Evolutionary conservation across 2,888 invertebrate genomes (phyloP).

Genomic region (Perdita meconis): DNA sequence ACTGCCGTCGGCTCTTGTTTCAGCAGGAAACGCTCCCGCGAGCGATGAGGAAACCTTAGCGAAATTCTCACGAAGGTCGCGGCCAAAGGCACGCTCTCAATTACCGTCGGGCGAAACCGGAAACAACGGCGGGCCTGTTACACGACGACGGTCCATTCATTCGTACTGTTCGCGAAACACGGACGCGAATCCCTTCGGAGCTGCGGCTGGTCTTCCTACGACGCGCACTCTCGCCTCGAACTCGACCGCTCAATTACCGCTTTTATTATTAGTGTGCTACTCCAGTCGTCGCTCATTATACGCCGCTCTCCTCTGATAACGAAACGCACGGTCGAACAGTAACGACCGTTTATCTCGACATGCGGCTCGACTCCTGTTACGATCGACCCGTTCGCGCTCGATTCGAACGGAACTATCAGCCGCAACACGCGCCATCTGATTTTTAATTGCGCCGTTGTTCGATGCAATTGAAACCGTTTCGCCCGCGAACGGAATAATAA

Average conservation of each 20-base stretch:
- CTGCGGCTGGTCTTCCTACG: slow-evolving; percentile 53
- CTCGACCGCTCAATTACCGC: slow-evolving; percentile 74
- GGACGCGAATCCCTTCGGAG: slow-evolving; percentile 52
- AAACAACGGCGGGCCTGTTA: slow-evolving; percentile 44
- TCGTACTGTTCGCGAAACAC: slow-evolving; percentile 29
- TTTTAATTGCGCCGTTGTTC: slow-evolving; percentile 13
- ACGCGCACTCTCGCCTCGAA: slow-evolving; percentile 56
- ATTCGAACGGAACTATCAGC: neutral
- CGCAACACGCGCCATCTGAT: slow-evolving; percentile 4
- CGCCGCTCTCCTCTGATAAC: slow-evolving; percentile 62
- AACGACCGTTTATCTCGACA: slow-evolving; percentile 69
- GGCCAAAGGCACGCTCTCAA: slow-evolving; percentile 36
- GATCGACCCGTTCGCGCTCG: slow-evolving; percentile 25
- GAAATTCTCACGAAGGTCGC: slow-evolving; percentile 42
- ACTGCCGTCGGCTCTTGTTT: too few relatives aligned
- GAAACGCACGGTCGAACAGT: slow-evolving; percentile 63
- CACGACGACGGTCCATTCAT: slow-evolving; percentile 56
- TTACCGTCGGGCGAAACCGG: slow-evolving; percentile 50
- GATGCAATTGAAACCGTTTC: neutral
- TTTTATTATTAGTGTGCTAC: slow-evolving; percentile 77
- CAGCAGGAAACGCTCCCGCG: neutral
- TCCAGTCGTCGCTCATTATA: slow-evolving; percentile 69
- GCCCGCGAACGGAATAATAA: neutral
- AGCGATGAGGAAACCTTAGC: slow-evolving; percentile 23
- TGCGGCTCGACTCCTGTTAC: slow-evolving; percentile 52